Evolutionary conservation across 2,888 invertebrate species (phyloP), one percentile per base, ranked within the genome.

Genomic region (Erebia aethiops): DNA sequence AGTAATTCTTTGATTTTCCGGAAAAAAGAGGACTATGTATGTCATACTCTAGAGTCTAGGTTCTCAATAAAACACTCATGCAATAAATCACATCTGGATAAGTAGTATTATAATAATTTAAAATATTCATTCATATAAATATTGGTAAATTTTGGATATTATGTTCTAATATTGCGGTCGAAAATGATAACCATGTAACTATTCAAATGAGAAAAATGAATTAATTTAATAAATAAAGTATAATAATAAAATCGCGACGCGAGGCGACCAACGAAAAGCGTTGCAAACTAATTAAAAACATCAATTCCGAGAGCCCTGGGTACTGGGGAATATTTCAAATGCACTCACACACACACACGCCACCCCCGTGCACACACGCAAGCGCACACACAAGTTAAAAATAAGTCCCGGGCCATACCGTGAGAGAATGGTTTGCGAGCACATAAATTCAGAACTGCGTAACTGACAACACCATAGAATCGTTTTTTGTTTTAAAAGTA

Each of bases 221-320:
- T 76, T 74, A 78, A 85, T 62, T 61, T 61, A 75, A 76, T 75
- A 75, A 78, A 85, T 81, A 81, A 83, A 84, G 26, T 26, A 84
- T 85, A 85, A 86, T 80, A 80, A 84, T 86, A 87, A 87, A 87
- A 84, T 80, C 71, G 81, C 83, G 79, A 83, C 84, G 83, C 67
- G 87, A 84, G 86, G 84, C 86, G 87, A 87, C 86, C 86, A 82
- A 87, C 90, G 88, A 91, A 92, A 91, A 90, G 85, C 90, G 87
- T 89, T 90, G 87, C 85, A 87, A 91, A 92, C 92, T 92, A 92
- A 92, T 92, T 92, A 92, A 92, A 92, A 92, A 92, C 92, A 92
- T 92, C 92, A 92, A 92, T 91, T 92, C 89, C 85, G 85, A 80
- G 86, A 66, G 67, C 67, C 79, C 58, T 80, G 83, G 85, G 84